phyloP scores from a whole-genome alignment of 2,888 invertebrate genomes.

The Scaptomyza polygonia region DNA sequence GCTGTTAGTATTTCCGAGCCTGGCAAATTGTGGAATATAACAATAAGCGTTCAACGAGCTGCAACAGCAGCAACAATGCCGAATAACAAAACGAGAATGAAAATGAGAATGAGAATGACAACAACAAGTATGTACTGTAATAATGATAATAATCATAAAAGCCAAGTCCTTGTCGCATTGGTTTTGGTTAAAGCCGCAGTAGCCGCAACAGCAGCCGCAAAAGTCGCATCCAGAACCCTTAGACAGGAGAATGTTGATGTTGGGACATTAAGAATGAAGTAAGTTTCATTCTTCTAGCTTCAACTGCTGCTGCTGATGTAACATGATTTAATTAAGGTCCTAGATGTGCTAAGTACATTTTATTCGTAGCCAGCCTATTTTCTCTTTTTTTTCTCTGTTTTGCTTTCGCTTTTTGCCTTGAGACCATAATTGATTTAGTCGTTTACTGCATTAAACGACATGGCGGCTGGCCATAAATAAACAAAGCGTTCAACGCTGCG shows the following conservation, averaged over 20 bases:
- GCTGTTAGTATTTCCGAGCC: conserved; percentile 23
- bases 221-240: not conserved
- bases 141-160: conserved; percentile 74
- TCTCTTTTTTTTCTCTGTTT: not conserved
- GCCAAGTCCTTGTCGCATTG: conserved; percentile 53
- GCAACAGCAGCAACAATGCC: conserved; percentile 34
- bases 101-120: conserved; percentile 16
- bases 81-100: conserved; percentile 11
- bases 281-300: not conserved
- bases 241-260: not conserved
- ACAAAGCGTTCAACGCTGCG: conserved; percentile 43
- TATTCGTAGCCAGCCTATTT: conserved; percentile 45
- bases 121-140: conserved; percentile 47
- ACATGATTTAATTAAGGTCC: conserved; percentile 78
- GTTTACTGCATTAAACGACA: conserved; percentile 67
- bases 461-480: conserved; percentile 32
- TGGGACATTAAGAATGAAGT: no score
- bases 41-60: conserved; percentile 61
- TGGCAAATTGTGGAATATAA: conserved; percentile 61
- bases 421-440: conserved; percentile 70
- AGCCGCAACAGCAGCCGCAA: conserved; percentile 34
- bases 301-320: conserved; percentile 22
- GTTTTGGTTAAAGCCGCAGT: conserved; percentile 53
- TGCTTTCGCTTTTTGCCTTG: conserved; percentile 15
- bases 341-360: conserved; percentile 79